Evolutionary conservation across 2,113 vertebrate genomes (phyloP), one percentile per base, ranked within the genome.

Genomic region (Hystrix brachyura): DNA sequence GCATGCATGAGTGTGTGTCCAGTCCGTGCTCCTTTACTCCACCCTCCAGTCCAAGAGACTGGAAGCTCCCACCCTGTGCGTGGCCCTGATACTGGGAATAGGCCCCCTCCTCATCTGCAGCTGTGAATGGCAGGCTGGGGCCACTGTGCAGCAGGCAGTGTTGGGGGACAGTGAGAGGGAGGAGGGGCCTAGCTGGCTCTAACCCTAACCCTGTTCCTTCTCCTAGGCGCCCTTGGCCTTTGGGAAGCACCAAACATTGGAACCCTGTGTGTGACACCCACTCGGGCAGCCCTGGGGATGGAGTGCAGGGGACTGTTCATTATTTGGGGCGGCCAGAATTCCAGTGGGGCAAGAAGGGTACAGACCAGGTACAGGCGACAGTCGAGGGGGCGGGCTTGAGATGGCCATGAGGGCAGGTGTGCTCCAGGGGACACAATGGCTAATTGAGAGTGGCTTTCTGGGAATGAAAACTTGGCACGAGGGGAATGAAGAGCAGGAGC

Each of bases 21-120:
- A 13, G 21, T 10, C 48, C 60, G 53, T 6, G 1, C 65, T 69
- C 6, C 65, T 15, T 69, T 18, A n/a, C 67, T n/a, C 38, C 3
- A 0, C 12, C 57, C 32, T 5, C 23, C 21, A 27, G 25, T 5
- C 23, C 53, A 1, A 2, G 13, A 69, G 17, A 67, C 8, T 18
- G 46, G 71, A 53, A 4, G 4, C 29, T 43, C 51, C 23, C 10
- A 0, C 51, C 38, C 0, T 0, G 43, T 3, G 5, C 65, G 25
- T 15, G 29, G 5, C 43, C 19, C 76, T n/a, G 14, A 27, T 8
- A 1, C 4, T 34, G 55, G 69, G 67, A 46, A 1, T 5, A 0
- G 10, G n/a, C 59, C 51, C 23, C 43, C 60, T 23, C 17, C 74
- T 64, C n/a, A 29, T 43, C 80, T 59, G 38, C 21, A 32, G 55